These are phyloP conservation scores for Halcyon malimbica DNA, from an alignment of 2,113 vertebrate species.

Conservation along the genomic window DNA sequence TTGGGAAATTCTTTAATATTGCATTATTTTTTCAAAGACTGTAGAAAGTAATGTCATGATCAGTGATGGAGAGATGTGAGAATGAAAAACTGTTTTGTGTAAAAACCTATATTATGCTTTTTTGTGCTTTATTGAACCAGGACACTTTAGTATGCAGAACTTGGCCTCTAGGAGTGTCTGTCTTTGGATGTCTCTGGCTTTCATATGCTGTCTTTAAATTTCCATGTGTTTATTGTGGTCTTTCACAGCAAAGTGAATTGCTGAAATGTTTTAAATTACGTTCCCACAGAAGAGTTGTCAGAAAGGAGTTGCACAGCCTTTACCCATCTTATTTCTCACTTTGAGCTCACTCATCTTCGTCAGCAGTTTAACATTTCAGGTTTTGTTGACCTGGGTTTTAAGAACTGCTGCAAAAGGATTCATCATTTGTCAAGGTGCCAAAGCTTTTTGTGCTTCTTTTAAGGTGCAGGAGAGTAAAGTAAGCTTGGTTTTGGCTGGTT, in stretches of 20 bases:
- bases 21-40: not conserved
- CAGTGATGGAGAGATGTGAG: not conserved
- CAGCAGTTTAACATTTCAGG: not conserved
- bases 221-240: not conserved
- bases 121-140: not conserved
- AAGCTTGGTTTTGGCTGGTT: not conserved
- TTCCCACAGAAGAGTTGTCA: not conserved
- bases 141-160: not conserved
- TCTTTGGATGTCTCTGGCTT: not conserved
- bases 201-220: not conserved
- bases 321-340: not conserved
- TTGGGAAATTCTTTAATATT: not conserved
- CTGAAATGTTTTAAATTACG: not conserved
- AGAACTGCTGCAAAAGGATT: not conserved
- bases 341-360: not conserved
- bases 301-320: not conserved
- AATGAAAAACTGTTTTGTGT: not conserved
- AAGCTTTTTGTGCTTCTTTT: not conserved
- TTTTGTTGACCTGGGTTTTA: slow-evolving; percentile 1
- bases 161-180: not conserved
- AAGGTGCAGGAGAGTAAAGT: not conserved
- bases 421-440: not conserved
- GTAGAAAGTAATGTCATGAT: not conserved
- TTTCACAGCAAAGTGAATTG: not conserved
- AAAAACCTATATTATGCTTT: not conserved